A percentile compares a stretch with the other conserved stretches of the same genome.
These are phyloP conservation scores for Enhydra lutris DNA, from an alignment of 2,113 vertebrate species.

Conservation along the genomic window DNA sequence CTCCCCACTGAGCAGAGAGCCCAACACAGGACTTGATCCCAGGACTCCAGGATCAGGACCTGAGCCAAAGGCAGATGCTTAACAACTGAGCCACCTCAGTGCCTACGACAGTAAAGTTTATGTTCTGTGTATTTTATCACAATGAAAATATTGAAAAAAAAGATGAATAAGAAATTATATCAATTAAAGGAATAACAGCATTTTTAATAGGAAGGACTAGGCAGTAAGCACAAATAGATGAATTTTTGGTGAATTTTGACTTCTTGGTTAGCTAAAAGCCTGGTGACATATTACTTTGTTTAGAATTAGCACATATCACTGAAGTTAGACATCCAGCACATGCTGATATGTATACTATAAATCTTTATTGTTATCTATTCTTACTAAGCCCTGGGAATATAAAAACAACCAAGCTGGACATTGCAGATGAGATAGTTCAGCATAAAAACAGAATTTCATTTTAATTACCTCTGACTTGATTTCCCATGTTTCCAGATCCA, in stretches of 20 bases:
- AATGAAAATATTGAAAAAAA: neutral
- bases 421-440: neutral
- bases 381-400: neutral
- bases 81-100: too few species aligned
- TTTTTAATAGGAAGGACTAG: neutral
- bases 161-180: neutral
- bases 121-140: neutral
- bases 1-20: too few species aligned
- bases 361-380: neutral
- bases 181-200: neutral
- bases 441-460: neutral
- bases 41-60: too few species aligned
- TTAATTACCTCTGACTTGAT: conserved; percentile 75
- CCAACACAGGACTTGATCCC: too few species aligned
- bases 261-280: neutral
- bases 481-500: conserved; percentile 58
- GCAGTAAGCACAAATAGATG: neutral
- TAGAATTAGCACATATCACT: neutral
- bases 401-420: neutral
- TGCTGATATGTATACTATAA: neutral
- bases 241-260: neutral
- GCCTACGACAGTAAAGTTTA: neutral
- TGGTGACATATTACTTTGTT: neutral
- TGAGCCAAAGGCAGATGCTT: too few species aligned
- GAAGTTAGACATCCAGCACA: neutral